Conservation (phyloP, 1,140 invertebrate genomes). For the Oedothorax gibbosus region DNA sequence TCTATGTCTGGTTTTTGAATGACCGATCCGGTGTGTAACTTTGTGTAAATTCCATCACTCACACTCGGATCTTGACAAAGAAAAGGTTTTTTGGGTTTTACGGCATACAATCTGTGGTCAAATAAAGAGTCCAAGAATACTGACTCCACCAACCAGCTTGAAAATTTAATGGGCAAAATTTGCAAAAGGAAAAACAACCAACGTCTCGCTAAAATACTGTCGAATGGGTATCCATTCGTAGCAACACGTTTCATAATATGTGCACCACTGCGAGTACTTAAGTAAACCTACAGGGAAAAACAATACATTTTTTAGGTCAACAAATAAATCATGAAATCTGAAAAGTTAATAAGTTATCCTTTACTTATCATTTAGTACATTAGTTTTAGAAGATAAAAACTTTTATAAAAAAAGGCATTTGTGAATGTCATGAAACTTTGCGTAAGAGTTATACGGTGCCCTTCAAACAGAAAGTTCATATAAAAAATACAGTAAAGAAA, state of each 20-base stretch:
- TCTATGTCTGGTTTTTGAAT: constrained; percentile 68
- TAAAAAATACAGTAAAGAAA: too few species aligned
- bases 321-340: too few species aligned
- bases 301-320: too few species aligned
- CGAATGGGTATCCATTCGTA: not conserved
- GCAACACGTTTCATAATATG: constrained; percentile 51
- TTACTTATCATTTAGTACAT: too few species aligned
- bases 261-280: constrained; percentile 70
- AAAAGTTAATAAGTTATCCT: too few species aligned
- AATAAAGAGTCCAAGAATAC: not conserved
- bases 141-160: not conserved
- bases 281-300: too few species aligned
- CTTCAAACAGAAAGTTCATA: too few species aligned
- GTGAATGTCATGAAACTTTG: too few species aligned
- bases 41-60: constrained; percentile 66
- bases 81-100: not conserved
- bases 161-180: not conserved
- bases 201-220: not conserved
- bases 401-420: too few species aligned
- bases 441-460: too few species aligned
- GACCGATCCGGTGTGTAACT: constrained; percentile 70
- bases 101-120: not conserved
- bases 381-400: too few species aligned
- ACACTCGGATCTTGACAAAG: constrained; percentile 66
- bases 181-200: not conserved